These are phyloP conservation scores for Peromyscus maniculatus DNA, from an alignment of 2,113 vertebrate genomes.

Conservation along the genomic window DNA sequence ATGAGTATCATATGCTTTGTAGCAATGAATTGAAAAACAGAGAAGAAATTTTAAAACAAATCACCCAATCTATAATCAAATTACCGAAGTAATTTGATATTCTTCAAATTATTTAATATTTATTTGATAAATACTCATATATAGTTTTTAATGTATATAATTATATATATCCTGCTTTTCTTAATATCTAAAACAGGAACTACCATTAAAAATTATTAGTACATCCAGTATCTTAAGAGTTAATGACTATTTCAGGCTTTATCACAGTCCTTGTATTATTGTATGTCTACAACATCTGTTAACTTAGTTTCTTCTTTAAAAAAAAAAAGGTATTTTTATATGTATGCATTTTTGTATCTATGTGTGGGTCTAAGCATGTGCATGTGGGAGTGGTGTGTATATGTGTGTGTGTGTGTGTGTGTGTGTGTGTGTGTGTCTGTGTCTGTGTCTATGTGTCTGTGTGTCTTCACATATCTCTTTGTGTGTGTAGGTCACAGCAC, in stretches of 20 bases:
- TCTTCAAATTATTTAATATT: slow-evolving; percentile 16
- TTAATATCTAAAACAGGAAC: slow-evolving; percentile 13
- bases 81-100: neutral
- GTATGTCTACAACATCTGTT: neutral
- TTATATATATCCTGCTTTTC: neutral
- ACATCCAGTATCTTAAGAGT: neutral
- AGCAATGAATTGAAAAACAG: neutral
- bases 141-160: neutral
- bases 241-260: neutral
- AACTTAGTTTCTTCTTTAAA: neutral
- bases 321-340: neutral
- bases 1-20: neutral
- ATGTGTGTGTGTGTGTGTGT: neutral
- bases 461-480: neutral
- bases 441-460: neutral
- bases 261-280: neutral
- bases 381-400: neutral
- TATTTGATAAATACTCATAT: neutral
- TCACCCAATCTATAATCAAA: slow-evolving; percentile 6
- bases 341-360: neutral
- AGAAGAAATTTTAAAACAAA: neutral
- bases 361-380: no score
- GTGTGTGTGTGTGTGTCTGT: neutral
- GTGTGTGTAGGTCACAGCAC: neutral
- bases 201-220: neutral